Evolutionary conservation across 2,113 vertebrate species (phyloP), one percentile per base, ranked within the genome.

Genomic region (Plestiodon gilberti): DNA sequence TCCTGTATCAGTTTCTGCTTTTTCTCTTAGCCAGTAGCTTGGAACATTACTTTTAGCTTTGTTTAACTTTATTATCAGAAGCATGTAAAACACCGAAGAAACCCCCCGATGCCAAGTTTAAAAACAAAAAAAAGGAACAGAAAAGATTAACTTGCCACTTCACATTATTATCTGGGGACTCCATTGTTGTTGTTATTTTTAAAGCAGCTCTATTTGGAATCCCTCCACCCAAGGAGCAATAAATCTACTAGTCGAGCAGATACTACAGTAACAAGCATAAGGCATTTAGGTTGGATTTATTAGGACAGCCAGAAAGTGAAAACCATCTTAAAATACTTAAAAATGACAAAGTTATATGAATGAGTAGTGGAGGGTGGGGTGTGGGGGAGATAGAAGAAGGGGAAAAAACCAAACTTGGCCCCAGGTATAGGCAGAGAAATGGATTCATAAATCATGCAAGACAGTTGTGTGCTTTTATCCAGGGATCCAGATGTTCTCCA

Each of bases 381-480:
- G 33, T 71, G 67, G 52, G n/a, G 8, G 40, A 17, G 71, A 81
- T 75, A 86, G 38, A 65, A 14, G 85, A 94, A 64, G 88, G 73
- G 13, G 40, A 35, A 30, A 35, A 62, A 28, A 20, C 73, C 70
- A 76, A 90, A 93, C 80, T 89, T 88, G 94, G 87, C 83, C 86
- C 84, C 0, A 7, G 86, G 87, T 94, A 93, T 91, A 88, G 83
- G 85, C 89, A 93, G 87, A 94, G 92, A 95, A 95, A 84, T 89
- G 83, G 92, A 92, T 89, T 89, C 79, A 94, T 96, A 94, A 96
- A 94, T 95, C 94, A 94, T 74, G 10, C 6, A 83, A 92, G 92
- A 95, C 90, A 94, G 88, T 83, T 91, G 81, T 94, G 78, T 61
- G 90, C 93, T 93, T 96, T 95, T 94, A 96, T 94, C 93, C 90